Evolutionary conservation across 2,797 vertebrate genomes (phyloP), one percentile per base, ranked within the genome.

Genomic region (Girardinus metallicus): DNA sequence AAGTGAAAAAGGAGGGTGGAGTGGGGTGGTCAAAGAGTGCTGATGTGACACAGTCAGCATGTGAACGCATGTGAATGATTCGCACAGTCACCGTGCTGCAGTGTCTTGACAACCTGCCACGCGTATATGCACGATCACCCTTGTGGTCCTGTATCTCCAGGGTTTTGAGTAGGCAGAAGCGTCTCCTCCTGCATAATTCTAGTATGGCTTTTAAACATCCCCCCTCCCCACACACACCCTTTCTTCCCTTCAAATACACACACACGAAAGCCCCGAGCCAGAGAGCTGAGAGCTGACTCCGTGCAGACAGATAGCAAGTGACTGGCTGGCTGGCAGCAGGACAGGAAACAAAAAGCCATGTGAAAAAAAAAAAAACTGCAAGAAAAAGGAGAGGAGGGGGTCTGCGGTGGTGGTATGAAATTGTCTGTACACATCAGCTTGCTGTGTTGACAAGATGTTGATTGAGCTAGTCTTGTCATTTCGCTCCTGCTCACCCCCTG

Each of bases 381-480:
- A 51, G 21, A 51, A n/a, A 55, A n/a, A 55, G 39, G 83, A 82
- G 55, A 81, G 86, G 90, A 88, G 89, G 88, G 85, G 90, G 85
- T 85, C 84, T 75, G 86, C 71, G 80, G 82, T 64, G 84, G 90
- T 75, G 81, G 91, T 92, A 94, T 93, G 88, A 94, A 94, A 94
- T 92, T 94, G 95, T 96, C 94, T 94, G 92, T 92, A 93, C 91
- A 94, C 92, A 95, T 95, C 95, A 94, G 91, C 93, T 91, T 91
- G 90, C 89, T 83, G 90, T 94, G 93, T 94, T 95, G 95, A 96
- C 94, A 94, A 95, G 93, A 95, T 93, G 94, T 93, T 94, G 95
- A 96, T 95, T 95, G 95, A 96, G 95, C 92, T 91, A 83, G 92
- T 92, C 93, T 94, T 95, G 95, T 95, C 94, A 94, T 94, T 95